A percentile compares a stretch with the other conserved stretches of the same genome.
Conservation (phyloP, 2,888 invertebrate species). For the Amphipyra tragopoginis region DNA sequence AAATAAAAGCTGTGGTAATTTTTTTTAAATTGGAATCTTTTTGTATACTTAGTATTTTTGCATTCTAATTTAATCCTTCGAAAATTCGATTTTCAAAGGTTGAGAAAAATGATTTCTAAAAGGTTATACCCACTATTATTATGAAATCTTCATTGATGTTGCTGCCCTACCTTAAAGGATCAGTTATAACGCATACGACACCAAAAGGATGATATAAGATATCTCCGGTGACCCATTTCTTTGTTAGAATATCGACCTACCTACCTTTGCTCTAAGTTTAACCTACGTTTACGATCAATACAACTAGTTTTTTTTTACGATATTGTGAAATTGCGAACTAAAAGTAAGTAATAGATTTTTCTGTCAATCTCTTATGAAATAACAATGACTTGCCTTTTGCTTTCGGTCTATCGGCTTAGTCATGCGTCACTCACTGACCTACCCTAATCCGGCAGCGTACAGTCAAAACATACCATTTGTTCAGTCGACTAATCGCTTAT, state of each 20-base stretch:
- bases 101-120: too few species aligned
- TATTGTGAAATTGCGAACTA: neutral
- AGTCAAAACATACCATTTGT: slow-evolving; percentile 23
- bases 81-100: too few species aligned
- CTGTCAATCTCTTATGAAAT: slow-evolving; percentile 5
- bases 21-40: too few species aligned
- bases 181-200: neutral
- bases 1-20: too few species aligned
- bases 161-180: too few species aligned
- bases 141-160: too few species aligned
- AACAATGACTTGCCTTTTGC: slow-evolving; percentile 33
- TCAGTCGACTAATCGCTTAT: slow-evolving; percentile 6
- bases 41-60: too few species aligned
- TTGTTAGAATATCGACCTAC: neutral
- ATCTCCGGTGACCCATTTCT: neutral
- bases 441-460: slow-evolving; percentile 19
- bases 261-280: too few species aligned
- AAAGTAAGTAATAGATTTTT: slow-evolving; percentile 4
- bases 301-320: too few species aligned
- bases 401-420: slow-evolving; percentile 21
- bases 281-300: neutral
- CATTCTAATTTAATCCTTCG: too few species aligned
- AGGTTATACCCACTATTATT: too few species aligned
- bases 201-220: neutral
- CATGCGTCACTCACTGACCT: slow-evolving; percentile 48